Conservation (phyloP, 1,140 invertebrate species). For the Heterodera schachtii region DNA sequence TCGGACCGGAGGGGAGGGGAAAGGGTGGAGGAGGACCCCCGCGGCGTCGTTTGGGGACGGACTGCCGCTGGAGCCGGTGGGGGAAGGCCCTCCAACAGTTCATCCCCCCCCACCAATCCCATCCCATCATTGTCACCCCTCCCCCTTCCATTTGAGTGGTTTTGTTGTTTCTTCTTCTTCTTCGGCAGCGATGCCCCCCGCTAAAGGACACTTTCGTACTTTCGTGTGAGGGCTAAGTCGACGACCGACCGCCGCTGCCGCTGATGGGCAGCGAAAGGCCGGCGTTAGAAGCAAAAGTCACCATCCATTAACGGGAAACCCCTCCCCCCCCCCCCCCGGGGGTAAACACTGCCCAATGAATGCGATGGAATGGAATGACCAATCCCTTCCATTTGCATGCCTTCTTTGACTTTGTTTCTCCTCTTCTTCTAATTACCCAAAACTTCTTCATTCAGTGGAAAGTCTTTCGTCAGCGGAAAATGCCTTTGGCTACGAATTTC, state of each 20-base stretch:
- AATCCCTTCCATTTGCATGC: background rate
- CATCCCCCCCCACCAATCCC: background rate
- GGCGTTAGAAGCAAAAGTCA: background rate
- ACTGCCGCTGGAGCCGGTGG: too few relatives aligned
- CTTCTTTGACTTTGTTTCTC: background rate
- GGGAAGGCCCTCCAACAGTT: background rate
- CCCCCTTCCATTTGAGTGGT: background rate
- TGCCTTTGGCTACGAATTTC: constrained; percentile 58
- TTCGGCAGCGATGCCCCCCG: background rate
- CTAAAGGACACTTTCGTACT: constrained; percentile 3
- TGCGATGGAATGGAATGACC: background rate
- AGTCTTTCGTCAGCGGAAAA: constrained; percentile 49
- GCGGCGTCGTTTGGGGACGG: background rate
- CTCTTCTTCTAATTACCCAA: background rate
- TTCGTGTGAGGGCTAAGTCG: background rate
- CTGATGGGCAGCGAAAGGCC: background rate
- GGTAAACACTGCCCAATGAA: constrained; percentile 3
- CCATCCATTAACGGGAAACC: constrained; percentile 15
- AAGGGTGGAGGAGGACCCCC: background rate
- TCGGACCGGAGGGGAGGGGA: background rate
- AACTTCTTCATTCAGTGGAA: constrained; percentile 46
- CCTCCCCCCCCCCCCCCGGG: background rate
- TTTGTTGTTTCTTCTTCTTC: background rate
- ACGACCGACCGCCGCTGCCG: background rate
- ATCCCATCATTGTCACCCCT: background rate